phyloP scores from a whole-genome alignment of 2,113 vertebrate genomes.

The Hydrolagus affinis region DNA sequence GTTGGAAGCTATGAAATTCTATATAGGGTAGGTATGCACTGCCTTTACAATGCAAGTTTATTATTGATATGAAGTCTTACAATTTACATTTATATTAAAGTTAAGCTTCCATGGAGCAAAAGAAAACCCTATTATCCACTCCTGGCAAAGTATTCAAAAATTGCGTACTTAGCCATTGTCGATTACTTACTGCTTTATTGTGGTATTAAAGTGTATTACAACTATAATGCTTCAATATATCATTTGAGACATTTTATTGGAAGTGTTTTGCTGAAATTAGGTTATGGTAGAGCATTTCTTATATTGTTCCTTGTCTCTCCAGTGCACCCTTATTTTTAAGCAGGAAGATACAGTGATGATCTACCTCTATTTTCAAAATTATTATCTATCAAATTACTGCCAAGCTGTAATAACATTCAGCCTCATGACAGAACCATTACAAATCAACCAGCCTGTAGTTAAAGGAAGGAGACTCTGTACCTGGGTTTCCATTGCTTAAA shows the following conservation, averaged over 20 bases:
- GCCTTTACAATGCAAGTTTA: not conserved
- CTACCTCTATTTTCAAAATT: not conserved
- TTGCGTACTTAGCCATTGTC: slow-evolving; percentile 30
- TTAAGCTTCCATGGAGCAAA: slow-evolving; percentile 24
- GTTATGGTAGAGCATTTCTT: not conserved
- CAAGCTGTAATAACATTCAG: not conserved
- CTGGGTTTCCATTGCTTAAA: not conserved
- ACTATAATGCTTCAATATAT: not conserved
- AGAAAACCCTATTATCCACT: slow-evolving; percentile 34
- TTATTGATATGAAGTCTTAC: not conserved
- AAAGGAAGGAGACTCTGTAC: not conserved
- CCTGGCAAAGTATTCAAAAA: slow-evolving; percentile 36
- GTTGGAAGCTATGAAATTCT: not conserved
- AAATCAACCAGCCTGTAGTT: not conserved
- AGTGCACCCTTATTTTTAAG: slow-evolving; percentile 5
- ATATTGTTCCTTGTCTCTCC: slow-evolving; percentile 18
- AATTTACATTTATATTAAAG: slow-evolving; percentile 39
- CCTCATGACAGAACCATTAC: not conserved
- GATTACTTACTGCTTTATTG: slow-evolving; percentile 31
- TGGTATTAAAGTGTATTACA: slow-evolving; percentile 27
- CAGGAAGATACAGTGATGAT: not conserved
- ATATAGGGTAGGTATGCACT: no score
- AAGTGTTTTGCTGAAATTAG: slow-evolving; percentile 35
- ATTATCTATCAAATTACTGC: not conserved
- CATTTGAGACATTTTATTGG: not conserved